Evolutionary conservation across 2,888 invertebrate species (phyloP), one percentile per base, ranked within the genome.

Genomic region (Minunthozetes semirufus): DNA sequence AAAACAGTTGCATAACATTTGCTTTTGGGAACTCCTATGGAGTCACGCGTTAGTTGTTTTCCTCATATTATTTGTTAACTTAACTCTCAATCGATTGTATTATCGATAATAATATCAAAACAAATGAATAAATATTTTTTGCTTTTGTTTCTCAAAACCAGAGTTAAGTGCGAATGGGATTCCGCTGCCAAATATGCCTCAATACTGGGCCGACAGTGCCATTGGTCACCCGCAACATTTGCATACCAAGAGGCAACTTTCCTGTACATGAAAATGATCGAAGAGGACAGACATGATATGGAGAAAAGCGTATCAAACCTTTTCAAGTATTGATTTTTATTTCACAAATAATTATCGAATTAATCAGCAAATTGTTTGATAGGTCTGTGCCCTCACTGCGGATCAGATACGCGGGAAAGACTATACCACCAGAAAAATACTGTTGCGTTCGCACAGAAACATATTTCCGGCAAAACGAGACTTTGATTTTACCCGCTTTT

Each of bases 341-440:
- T 1, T 22, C 22, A 8, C n/a, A 5, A 59, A 59, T 22, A 8
- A 8, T 59, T 59, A n/a, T 33, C 33, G 33, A 33, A n/a, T n/a
- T 33, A 33, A 33, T n/a, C n/a, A 33, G 8, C 33, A 8, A 33
- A 5, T 8, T 33, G 33, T 33, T 8, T 33, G 4, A 33, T 33
- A 61, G 61, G 27, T 25, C 13, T 79, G 91, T 92, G 6, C 91
- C 94, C 1, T 86, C 86, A 73, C 89, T 89, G 83, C 93, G 93
- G 80, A 92, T 94, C 81, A 88, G 91, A 75, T 92, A 98, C 74
- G 95, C 96, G 42, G 97, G 98, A 0, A 96, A 97, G 84, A 96
- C 95, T 0, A 84, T 98, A 78, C 97, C 97, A 0, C 90, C 97
- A 88, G 97, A 98, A 84, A 98, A 98, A 83, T 97, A 96, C 84